Base-by-base conservation (phyloP, 2,888 invertebrate genomes). In the Apeira syringaria region DNA sequence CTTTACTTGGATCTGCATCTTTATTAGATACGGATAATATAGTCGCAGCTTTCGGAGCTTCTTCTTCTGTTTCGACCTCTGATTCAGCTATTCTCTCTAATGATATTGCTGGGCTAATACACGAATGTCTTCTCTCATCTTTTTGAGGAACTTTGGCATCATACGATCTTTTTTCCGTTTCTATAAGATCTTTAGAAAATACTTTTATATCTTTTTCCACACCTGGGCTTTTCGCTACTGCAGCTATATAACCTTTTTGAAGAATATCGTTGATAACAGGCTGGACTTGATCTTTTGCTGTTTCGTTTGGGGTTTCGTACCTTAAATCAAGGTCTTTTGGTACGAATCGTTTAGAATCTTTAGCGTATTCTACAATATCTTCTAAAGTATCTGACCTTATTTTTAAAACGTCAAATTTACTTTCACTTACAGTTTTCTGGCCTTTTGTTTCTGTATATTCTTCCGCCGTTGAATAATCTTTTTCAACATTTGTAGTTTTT, bases 1-100 rank as follows among this genome's bases (percentile, higher is more conserved):
- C 49, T 49, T 75, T 71, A 12, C 56, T 50, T 15, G 4, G 4
- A 12, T 59, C 37, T 37, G 65, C 64, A 9, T 68, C 61, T 31
- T 59, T 41, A 7, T 51, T 56, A 11, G 45, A 48, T 3, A 50
- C 45, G 17, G 53, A 24, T 46, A 76, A 79, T 5, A 61, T 52
- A 1, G 9, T 2, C 17, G 28, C 18, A 11, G 34, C 32, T 12
- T 50, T 53, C 3, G 33, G 38, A 10, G 55, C 55, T 59, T 89
- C 88, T 52, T 88, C 88, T 35, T 88, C 87, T n/a, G 68, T 65
- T 73, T 89, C 89, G 9, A 77, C 65, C 48, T 89, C 89, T 38
- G 89, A 88, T 58, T 89, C 89, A 17, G 89, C 78, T 27, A 89
- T 89, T 47, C 88, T 78, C 69, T 89, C 89, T 5, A 89, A 62